These are phyloP conservation scores for Ectropis crepuscularia DNA, from an alignment of 2,888 invertebrate genomes.

Conservation along the genomic window DNA sequence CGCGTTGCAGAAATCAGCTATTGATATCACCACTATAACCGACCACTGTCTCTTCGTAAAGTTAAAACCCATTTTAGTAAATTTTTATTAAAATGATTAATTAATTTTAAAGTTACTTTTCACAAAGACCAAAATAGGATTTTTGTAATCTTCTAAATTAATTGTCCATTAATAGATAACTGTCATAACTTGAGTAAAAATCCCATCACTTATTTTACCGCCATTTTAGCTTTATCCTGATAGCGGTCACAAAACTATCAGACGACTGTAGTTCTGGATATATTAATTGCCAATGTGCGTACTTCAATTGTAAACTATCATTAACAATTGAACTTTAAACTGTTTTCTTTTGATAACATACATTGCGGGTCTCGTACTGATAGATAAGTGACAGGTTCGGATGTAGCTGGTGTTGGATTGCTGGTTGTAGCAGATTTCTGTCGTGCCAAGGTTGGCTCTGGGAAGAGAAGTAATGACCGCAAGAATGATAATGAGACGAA, in stretches of 20 bases:
- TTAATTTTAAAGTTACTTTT: not conserved
- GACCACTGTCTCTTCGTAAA: conserved; percentile 91
- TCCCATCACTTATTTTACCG: conserved; percentile 59
- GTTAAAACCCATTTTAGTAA: conserved; percentile 82
- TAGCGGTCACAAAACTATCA: conserved; percentile 59
- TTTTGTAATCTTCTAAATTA: conserved; percentile 4
- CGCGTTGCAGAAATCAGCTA: conserved; percentile 93
- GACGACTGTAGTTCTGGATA: conserved; percentile 56
- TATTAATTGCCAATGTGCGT: conserved; percentile 38
- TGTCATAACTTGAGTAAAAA: conserved; percentile 17
- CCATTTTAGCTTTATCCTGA: conserved; percentile 48
- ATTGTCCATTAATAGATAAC: conserved; percentile 53
- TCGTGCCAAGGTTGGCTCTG: conserved; percentile 22
- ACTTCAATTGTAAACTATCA: conserved; percentile 22
- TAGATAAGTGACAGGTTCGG: not conserved
- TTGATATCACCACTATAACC: conserved; percentile 90
- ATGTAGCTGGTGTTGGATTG: conserved; percentile 41
- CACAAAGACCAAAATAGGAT: not conserved
- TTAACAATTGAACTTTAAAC: conserved; percentile 49
- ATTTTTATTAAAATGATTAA: not conserved
- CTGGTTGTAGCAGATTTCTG: conserved; percentile 35
- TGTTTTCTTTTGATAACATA: conserved; percentile 38
- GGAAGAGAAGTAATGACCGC: conserved; percentile 62
- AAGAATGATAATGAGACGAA: conserved; percentile 53
- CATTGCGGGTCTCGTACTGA: conserved; percentile 41